Percentiles rank a stretch among this genome's conserved stretches.
Evolutionary conservation across 2,113 vertebrate genomes (phyloP).

Genomic region (Tychaedon coryphoeus): DNA sequence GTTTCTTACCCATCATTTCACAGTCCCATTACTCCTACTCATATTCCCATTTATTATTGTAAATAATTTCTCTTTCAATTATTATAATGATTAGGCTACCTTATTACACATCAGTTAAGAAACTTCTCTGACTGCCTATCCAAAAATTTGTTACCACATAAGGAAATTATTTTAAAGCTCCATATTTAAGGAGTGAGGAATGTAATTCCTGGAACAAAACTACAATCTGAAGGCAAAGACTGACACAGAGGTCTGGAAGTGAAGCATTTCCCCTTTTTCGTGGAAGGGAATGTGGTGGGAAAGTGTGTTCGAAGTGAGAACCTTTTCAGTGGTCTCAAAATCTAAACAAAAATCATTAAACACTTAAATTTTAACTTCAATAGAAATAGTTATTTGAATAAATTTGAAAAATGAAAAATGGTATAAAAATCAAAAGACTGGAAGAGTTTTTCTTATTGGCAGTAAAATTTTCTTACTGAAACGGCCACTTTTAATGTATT

Average conservation of each 20-base stretch:
- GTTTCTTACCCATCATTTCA: slow-evolving; percentile 46
- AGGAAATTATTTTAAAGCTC: not conserved
- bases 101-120: slow-evolving; percentile 27
- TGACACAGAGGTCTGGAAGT: not conserved
- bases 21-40: slow-evolving; percentile 49
- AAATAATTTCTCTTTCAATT: slow-evolving; percentile 66
- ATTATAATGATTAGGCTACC: slow-evolving; percentile 26
- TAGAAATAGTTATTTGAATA: not conserved
- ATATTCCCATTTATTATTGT: slow-evolving; percentile 55
- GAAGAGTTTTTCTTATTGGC: not conserved
- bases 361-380: not conserved
- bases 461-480: not conserved
- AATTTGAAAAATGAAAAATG: not conserved
- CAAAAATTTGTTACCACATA: not conserved
- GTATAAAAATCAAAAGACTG: not conserved
- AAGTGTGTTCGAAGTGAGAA: not conserved
- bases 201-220: not conserved
- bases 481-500: not conserved
- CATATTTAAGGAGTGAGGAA: not conserved
- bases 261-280: not conserved
- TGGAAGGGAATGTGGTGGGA: not conserved
- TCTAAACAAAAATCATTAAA: not conserved
- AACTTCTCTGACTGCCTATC: not conserved
- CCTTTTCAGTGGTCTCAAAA: not conserved
- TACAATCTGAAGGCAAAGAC: not conserved